A percentile compares a stretch with the other conserved stretches of the same genome.
Evolutionary conservation across 2,888 invertebrate species (phyloP).

Genomic region (Volucella zonaria): DNA sequence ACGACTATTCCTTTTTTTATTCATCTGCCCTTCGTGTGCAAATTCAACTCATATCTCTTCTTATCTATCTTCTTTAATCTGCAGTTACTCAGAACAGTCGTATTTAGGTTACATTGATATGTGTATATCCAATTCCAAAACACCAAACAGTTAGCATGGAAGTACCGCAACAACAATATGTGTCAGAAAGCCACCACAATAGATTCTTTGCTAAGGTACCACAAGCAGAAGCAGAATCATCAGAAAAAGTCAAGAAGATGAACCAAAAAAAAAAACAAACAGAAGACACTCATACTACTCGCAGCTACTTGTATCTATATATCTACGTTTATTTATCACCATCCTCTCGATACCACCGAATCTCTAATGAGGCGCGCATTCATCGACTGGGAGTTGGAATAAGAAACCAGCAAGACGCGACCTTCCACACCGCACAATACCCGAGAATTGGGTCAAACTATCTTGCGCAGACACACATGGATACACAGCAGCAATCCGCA

Average conservation of each 20-base stretch:
- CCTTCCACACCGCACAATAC: conserved; percentile 65
- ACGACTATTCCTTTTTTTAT: too few relatives aligned
- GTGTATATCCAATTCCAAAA: conserved; percentile 35
- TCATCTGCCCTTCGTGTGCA: too few relatives aligned
- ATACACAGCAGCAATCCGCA: conserved; percentile 7
- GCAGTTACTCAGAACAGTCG: neutral
- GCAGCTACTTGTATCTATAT: conserved; percentile 17
- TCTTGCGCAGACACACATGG: conserved; percentile 27
- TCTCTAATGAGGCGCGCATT: conserved; percentile 59
- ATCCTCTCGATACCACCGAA: conserved; percentile 50
- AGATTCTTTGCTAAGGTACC: conserved; percentile 15
- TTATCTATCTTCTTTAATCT: too few relatives aligned
- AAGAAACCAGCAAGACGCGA: conserved; percentile 63
- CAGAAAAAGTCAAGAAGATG: conserved; percentile 26
- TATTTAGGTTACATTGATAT: conserved; percentile 49
- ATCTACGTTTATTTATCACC: conserved; percentile 61
- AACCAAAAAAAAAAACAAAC: conserved; percentile 49
- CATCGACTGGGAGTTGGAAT: conserved; percentile 31
- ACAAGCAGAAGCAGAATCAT: conserved; percentile 12
- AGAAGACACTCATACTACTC: conserved; percentile 47
- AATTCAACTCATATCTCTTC: too few relatives aligned
- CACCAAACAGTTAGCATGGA: conserved; percentile 55
- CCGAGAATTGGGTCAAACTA: conserved; percentile 64
- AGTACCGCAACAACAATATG: conserved; percentile 65
- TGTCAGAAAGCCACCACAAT: conserved; percentile 65